Base-by-base conservation (phyloP, 2,113 vertebrate genomes). In the Bettongia penicillata region DNA sequence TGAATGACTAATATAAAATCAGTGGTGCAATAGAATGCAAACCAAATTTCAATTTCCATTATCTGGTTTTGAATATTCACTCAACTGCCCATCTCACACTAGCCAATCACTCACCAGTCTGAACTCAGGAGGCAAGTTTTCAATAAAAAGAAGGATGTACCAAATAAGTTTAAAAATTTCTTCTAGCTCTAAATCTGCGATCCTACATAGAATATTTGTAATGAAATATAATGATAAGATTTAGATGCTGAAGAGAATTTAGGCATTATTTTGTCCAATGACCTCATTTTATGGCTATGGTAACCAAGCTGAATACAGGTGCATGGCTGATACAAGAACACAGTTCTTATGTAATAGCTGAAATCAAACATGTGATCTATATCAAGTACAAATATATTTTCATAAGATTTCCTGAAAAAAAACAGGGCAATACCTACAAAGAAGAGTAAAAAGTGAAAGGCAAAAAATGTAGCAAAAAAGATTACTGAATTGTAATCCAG, bases 1-100 rank as follows among this genome's bases (percentile, higher is more conserved):
- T 84, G 19, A 43, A 84, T 84, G 16, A 43, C 19, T 22, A 23
- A 14, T 23, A 43, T 37, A 4, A 16, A 68, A 68, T 37, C 31
- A 6, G 61, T 22, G 19, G 0, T 84, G 37, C 19, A 22, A 6
- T 43, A 43, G 16, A 43, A n/a, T 22, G 37, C 1, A 84, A 84
- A 84, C 0, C 0, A 4, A 22, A 43, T n/a, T 43, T 77, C 4
- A 77, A 5, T 0, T n/a, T 77, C 14, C 0, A 5, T 16, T 0
- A 14, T 4, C 37, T 77, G 37, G 3, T 11, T 19, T 77, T 84
- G 16, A 84, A 84, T 68, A n/a, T 3, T n/a, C 12, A n/a, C 19
- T 84, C 68, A n/a, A 37, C 19, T 37, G 43, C 31, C 6, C 12
- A 12, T 77, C 6, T 43, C 37, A 84, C 9, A 16, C 16, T 43